Evolutionary conservation across 23 tunicate species (phyloP).

Genomic region (Styela clava): DNA sequence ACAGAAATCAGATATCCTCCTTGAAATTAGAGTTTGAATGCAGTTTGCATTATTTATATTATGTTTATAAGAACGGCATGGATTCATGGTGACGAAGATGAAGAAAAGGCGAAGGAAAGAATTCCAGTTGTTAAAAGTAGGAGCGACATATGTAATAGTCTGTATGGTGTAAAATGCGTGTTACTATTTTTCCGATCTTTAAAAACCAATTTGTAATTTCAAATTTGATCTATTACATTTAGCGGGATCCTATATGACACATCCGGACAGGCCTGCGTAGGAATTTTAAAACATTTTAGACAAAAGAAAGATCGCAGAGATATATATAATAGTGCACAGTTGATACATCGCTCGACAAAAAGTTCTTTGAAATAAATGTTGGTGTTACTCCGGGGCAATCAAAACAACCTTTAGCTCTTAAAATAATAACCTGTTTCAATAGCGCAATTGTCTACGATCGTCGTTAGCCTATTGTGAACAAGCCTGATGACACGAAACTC

Average conservation of each 20-base stretch:
- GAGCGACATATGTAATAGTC: too few relatives aligned
- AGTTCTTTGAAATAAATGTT: not conserved
- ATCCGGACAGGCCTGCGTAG: too few relatives aligned
- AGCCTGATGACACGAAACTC: not conserved
- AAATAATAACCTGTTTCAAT: not conserved
- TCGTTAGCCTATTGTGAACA: not conserved
- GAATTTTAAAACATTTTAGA: too few relatives aligned
- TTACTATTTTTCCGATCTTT: too few relatives aligned
- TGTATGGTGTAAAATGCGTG: too few relatives aligned
- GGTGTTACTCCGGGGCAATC: not conserved
- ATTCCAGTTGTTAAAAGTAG: too few relatives aligned
- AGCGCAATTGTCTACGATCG: not conserved
- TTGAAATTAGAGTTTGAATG: not conserved
- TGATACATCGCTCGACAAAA: not conserved
- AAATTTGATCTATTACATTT: too few relatives aligned
- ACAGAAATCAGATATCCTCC: not conserved
- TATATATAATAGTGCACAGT: not conserved
- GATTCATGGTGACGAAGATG: too few relatives aligned
- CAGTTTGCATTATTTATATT: not conserved
- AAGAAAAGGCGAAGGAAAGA: too few relatives aligned
- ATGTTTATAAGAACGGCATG: too few relatives aligned
- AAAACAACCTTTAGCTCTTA: not conserved
- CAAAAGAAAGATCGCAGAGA: not conserved
- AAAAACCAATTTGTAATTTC: too few relatives aligned
- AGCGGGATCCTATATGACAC: too few relatives aligned